phyloP scores from a whole-genome alignment of 2,888 invertebrate species.

The Caenorhabditis sinica region DNA sequence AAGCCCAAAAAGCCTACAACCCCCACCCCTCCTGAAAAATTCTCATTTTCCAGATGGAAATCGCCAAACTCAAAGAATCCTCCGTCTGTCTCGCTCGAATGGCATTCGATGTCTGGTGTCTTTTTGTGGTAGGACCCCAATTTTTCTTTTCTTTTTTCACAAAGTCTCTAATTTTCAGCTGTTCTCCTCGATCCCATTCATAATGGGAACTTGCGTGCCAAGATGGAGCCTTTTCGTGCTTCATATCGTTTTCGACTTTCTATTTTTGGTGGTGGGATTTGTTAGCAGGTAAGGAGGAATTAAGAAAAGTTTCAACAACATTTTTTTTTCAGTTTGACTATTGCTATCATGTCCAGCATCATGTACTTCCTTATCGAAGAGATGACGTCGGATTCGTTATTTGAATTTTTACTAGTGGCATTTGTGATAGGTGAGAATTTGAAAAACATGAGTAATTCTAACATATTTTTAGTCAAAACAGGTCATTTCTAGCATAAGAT shows the following conservation, averaged over 20 bases:
- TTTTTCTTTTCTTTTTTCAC: background rate
- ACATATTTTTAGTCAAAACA: too few relatives aligned
- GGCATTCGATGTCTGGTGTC: conserved; percentile 72
- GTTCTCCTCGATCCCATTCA: conserved; percentile 64
- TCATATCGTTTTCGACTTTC: conserved; percentile 70
- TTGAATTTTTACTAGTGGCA: conserved; percentile 66
- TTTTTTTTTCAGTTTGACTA: conserved; percentile 54
- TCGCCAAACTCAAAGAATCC: conserved; percentile 66
- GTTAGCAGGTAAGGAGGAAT: conserved; percentile 60
- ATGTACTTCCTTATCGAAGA: conserved; percentile 72
- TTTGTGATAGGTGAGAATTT: conserved; percentile 63
- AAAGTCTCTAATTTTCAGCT: conserved; percentile 48
- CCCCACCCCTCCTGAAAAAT: too few relatives aligned
- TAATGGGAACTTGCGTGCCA: conserved; percentile 67
- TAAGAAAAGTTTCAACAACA: background rate
- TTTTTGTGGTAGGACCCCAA: conserved; percentile 57
- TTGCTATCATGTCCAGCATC: conserved; percentile 68
- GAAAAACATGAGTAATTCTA: too few relatives aligned
- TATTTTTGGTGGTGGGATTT: conserved; percentile 67
- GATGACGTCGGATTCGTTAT: conserved; percentile 67
- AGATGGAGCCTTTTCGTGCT: conserved; percentile 67
- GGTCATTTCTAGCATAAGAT: too few relatives aligned
- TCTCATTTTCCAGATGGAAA: conserved; percentile 55
- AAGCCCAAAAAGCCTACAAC: too few relatives aligned
- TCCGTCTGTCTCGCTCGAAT: conserved; percentile 66